phyloP scores from a whole-genome alignment of 2,888 invertebrate genomes.

The Philhelius pedissequus region DNA sequence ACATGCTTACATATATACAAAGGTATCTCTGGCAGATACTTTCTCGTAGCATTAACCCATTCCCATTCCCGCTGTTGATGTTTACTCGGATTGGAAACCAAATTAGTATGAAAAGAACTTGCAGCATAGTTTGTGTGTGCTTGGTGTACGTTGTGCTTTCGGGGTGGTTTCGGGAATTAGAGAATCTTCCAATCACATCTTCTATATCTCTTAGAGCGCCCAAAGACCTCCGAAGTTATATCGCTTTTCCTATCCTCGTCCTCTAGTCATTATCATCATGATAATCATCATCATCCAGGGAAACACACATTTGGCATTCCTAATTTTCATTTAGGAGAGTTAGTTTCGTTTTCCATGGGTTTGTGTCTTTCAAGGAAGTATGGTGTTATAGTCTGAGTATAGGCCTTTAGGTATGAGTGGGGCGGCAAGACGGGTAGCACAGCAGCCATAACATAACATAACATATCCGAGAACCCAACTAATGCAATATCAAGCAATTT shows the following conservation, averaged over 20 bases:
- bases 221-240: conserved; percentile 40
- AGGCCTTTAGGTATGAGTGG: neutral
- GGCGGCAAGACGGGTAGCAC: conserved; percentile 29
- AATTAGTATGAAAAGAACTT: conserved; percentile 51
- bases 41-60: neutral
- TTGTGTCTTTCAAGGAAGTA: neutral
- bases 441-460: conserved; percentile 50
- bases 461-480: conserved; percentile 52
- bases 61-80: neutral
- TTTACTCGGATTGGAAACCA: conserved; percentile 36
- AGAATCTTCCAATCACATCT: conserved; percentile 55
- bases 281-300: neutral
- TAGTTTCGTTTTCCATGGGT: conserved; percentile 44
- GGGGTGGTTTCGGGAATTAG: conserved; percentile 41
- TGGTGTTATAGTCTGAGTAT: conserved; percentile 28
- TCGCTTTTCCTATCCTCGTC: conserved; percentile 30
- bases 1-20: neutral
- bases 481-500: conserved; percentile 64
- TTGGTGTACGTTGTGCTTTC: neutral
- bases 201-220: conserved; percentile 9
- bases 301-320: conserved; percentile 63
- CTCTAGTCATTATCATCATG: conserved; percentile 15
- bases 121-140: neutral
- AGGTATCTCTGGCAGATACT: neutral
- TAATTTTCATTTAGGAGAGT: conserved; percentile 52